Conservation (phyloP, 2,113 vertebrate species). For the Notechis scutatus region DNA sequence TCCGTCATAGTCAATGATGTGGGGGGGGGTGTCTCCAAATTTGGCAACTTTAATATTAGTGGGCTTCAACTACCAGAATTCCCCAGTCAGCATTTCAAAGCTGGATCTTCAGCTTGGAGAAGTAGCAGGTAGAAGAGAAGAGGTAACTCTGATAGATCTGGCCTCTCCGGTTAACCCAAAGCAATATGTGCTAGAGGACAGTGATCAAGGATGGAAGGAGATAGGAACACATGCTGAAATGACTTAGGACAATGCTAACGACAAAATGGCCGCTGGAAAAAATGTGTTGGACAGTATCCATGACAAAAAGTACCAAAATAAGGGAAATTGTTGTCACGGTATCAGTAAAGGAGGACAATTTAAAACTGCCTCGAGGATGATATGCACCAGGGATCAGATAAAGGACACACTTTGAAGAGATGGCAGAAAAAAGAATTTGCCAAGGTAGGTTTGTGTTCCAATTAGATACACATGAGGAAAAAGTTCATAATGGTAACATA, state of each 20-base stretch:
- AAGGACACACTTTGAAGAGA: background rate
- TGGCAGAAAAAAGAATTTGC: background rate
- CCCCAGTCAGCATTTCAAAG: background rate
- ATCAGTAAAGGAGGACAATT: background rate
- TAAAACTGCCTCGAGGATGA: background rate
- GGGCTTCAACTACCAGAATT: background rate
- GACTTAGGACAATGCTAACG: background rate
- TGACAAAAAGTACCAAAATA: background rate
- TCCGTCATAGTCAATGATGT: background rate
- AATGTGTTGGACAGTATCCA: background rate
- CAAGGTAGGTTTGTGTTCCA: background rate
- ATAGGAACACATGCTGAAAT: background rate
- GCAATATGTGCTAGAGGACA: background rate
- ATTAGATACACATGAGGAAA: background rate
- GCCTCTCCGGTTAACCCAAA: background rate
- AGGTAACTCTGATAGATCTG: background rate
- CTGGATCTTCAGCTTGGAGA: background rate
- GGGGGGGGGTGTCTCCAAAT: background rate
- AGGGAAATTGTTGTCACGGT: background rate
- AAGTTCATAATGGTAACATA: background rate
- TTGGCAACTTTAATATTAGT: background rate
- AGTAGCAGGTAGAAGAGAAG: background rate
- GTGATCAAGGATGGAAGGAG: background rate
- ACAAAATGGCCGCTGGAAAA: background rate
- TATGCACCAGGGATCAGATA: background rate